phyloP scores from a whole-genome alignment of 2,888 invertebrate species.

The Mellilla xanthometata region DNA sequence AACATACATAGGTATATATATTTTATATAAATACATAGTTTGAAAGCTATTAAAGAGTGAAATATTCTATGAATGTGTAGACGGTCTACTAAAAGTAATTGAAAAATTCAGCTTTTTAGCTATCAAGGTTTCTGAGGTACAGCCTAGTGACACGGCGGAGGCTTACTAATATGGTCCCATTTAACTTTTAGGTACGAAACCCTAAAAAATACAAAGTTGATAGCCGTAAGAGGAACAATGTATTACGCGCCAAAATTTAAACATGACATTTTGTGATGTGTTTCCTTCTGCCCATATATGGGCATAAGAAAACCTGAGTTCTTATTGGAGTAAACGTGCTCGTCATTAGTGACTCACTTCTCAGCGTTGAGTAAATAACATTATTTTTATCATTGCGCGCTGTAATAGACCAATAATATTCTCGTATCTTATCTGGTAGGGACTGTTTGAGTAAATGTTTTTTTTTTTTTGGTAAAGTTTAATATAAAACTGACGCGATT shows the following conservation, averaged over 20 bases:
- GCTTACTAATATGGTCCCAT: too few relatives aligned
- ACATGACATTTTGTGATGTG: constrained; percentile 43
- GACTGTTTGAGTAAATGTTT: constrained; percentile 37
- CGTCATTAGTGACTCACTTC: constrained; percentile 71
- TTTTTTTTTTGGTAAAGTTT: constrained; percentile 27
- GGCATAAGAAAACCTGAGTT: constrained; percentile 82
- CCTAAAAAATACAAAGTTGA: too few relatives aligned
- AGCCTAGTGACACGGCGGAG: too few relatives aligned
- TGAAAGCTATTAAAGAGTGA: too few relatives aligned
- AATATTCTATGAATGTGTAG: too few relatives aligned
- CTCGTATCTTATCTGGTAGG: constrained; percentile 50
- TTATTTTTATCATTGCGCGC: constrained; percentile 47
- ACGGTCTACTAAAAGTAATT: too few relatives aligned
- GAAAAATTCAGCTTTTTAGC: too few relatives aligned
- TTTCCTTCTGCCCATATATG: constrained; percentile 84
- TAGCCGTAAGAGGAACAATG: too few relatives aligned
- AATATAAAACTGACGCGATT: constrained; percentile 31
- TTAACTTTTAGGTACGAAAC: too few relatives aligned
- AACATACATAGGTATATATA: too few relatives aligned
- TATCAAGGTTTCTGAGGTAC: too few relatives aligned
- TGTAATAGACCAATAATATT: constrained; percentile 42
- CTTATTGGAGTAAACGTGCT: constrained; percentile 77
- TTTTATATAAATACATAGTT: too few relatives aligned
- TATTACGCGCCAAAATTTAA: constrained; percentile 49
- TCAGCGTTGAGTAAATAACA: constrained; percentile 47